Evolutionary conservation across 2,888 invertebrate species (phyloP).

Genomic region (Nephrotoma flavescens): DNA sequence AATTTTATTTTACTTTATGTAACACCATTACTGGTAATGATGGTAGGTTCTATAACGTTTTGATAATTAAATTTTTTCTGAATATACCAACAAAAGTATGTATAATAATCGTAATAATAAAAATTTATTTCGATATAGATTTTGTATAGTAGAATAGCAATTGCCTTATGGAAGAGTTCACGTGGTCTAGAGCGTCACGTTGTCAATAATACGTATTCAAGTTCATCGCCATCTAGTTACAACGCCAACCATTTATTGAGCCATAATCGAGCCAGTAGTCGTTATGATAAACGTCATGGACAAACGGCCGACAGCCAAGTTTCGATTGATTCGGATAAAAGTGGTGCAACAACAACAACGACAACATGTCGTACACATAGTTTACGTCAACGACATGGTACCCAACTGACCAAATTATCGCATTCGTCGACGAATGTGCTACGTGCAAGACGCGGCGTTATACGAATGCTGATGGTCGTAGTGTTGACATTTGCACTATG

Average conservation of each 20-base stretch:
- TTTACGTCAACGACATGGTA: conserved; percentile 26
- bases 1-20: conserved; percentile 73
- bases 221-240: conserved; percentile 19
- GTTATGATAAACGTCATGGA: conserved; percentile 31
- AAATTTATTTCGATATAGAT: conserved; percentile 34
- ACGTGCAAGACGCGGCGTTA: conserved; percentile 68
- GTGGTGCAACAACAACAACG: not conserved
- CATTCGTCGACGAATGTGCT: conserved; percentile 62
- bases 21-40: conserved; percentile 66
- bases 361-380: conserved; percentile 1
- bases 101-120: not conserved
- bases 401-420: conserved; percentile 43
- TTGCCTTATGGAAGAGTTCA: conserved; percentile 69
- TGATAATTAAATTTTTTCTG: not conserved
- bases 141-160: conserved; percentile 70
- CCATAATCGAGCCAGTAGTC: conserved; percentile 26
- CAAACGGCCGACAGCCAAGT: conserved; percentile 17
- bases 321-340: not conserved
- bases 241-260: conserved; percentile 21
- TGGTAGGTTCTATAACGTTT: conserved; percentile 34
- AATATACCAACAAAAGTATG: too few relatives aligned
- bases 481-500: conserved; percentile 80
- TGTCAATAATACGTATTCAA: conserved; percentile 23
- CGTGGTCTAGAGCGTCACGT: conserved; percentile 43
- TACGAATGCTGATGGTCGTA: conserved; percentile 77